phyloP scores from a whole-genome alignment of 2,888 invertebrate genomes.

The Autographa gamma region DNA sequence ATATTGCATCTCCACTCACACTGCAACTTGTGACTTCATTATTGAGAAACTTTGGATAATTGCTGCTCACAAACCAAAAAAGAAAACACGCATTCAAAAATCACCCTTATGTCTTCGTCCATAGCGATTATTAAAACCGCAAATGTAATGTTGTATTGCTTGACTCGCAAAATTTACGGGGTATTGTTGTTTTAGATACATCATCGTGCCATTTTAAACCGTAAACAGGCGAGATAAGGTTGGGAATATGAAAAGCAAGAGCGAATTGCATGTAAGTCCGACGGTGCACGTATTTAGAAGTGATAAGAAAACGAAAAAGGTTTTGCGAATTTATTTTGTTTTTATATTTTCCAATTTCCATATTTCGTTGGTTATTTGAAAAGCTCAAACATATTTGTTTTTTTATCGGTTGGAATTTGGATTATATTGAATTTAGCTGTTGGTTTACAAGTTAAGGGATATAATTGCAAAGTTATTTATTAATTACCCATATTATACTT shows the following conservation, averaged over 20 bases:
- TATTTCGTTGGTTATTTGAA: constrained; percentile 25
- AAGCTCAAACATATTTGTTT: constrained; percentile 11
- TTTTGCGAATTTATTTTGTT: constrained; percentile 38
- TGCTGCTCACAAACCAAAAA: constrained; percentile 10
- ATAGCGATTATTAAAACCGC: constrained; percentile 9
- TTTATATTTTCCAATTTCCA: constrained; percentile 51
- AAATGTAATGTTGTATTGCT: constrained; percentile 11
- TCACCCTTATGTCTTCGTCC: rapidly evolving
- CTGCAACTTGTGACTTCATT: constrained; percentile 66
- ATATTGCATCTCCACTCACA: constrained; percentile 51
- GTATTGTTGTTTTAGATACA: constrained; percentile 25
- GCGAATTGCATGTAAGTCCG: constrained; percentile 14
- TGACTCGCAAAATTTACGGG: constrained; percentile 42
- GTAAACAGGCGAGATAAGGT: neutral
- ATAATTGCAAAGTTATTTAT: too few relatives aligned
- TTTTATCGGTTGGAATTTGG: neutral
- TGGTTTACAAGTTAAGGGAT: neutral
- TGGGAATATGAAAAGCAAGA: neutral
- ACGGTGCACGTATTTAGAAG: constrained; percentile 35
- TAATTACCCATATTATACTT: too few relatives aligned
- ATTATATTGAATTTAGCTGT: neutral
- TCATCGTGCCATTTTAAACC: constrained; percentile 15
- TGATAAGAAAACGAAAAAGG: constrained; percentile 36
- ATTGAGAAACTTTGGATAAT: constrained; percentile 54
- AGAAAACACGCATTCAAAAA: constrained; percentile 5